Evolutionary conservation across 2,113 vertebrate species (phyloP).

Genomic region (chimpanzee (Pan troglodytes)): NHGRI_mPanTro3-v2.1_pri NC_072413.2:48443001-48443500

Average conservation of each 20-base stretch:
- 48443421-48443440: neutral
- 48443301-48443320: neutral
- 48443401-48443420: neutral
- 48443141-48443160: slow-evolving; percentile 36
- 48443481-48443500: neutral
- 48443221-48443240: slow-evolving; percentile 48
- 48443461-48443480: neutral
- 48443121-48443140: slow-evolving; percentile 49
- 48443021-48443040: slow-evolving; percentile 7
- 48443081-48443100: neutral
- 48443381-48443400: neutral
- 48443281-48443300: slow-evolving; percentile 40
- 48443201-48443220: neutral
- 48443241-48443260: neutral
- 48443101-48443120: slow-evolving; percentile 36
- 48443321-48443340: neutral
- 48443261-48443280: neutral
- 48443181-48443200: slow-evolving; percentile 18
- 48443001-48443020: neutral
- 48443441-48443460: slow-evolving; percentile 10
- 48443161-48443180: slow-evolving; percentile 13
- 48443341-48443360: slow-evolving; percentile 8
- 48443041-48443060: neutral
- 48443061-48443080: neutral
- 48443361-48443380: neutral